phyloP scores from a whole-genome alignment of 2,888 invertebrate genomes.

The Cephonodes hylas region DNA sequence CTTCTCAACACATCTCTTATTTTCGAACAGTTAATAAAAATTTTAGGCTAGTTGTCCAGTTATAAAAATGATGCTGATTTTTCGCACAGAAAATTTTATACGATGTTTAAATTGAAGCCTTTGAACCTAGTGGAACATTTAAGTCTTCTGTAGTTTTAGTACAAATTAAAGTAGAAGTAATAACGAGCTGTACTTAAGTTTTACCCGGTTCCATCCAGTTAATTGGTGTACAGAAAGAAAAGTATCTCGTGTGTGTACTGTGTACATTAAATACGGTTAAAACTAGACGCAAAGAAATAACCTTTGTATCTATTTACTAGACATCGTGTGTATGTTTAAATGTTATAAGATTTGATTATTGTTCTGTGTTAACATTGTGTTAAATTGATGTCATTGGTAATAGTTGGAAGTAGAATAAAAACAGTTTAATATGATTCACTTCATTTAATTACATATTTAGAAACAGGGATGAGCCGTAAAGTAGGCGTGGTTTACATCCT shows the following conservation, averaged over 20 bases:
- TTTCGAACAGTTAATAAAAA: background rate
- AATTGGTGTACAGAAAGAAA: too few relatives aligned
- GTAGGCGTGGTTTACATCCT: slow-evolving; percentile 42
- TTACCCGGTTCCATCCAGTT: too few relatives aligned
- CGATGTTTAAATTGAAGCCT: background rate
- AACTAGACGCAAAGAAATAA: too few relatives aligned
- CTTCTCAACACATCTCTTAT: too few relatives aligned
- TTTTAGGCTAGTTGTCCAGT: background rate
- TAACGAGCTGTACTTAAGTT: too few relatives aligned
- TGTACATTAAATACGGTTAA: too few relatives aligned
- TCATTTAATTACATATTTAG: background rate
- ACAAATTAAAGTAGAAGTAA: background rate
- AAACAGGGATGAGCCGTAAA: background rate
- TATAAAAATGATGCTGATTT: too few relatives aligned
- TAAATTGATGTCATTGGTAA: background rate
- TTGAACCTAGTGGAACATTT: background rate
- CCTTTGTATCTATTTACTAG: too few relatives aligned
- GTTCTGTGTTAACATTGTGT: background rate
- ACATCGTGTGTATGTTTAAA: background rate
- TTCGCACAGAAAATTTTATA: too few relatives aligned
- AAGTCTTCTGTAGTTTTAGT: background rate
- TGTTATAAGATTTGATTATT: too few relatives aligned
- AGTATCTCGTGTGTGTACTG: too few relatives aligned
- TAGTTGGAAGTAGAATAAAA: background rate
- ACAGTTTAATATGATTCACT: background rate